Evolutionary conservation across 2,113 vertebrate species (phyloP).

Genomic region (Pterocles orientalis): DNA sequence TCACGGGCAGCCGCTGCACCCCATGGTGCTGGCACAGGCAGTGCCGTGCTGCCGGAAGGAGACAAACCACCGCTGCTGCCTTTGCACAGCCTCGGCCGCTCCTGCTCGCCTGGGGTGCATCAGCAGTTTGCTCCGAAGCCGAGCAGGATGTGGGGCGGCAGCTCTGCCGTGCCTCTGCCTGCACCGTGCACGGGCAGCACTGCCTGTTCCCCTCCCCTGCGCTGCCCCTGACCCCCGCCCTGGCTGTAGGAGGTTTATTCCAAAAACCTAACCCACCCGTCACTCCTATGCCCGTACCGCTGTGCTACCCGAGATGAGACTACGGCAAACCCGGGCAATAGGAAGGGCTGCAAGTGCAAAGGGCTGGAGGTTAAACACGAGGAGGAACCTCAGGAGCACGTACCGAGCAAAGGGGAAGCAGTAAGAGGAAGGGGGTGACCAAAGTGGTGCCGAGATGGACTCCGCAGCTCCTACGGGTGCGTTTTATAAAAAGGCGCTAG

Average conservation of each 20-base stretch:
- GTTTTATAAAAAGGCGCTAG: neutral
- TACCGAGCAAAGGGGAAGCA: neutral
- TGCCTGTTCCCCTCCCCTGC: neutral
- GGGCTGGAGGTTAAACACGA: neutral
- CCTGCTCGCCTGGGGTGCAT: accelerated
- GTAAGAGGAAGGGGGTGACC: neutral
- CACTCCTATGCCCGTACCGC: neutral
- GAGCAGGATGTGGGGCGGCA: neutral
- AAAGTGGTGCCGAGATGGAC: neutral
- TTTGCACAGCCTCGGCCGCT: neutral
- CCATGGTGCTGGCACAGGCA: neutral
- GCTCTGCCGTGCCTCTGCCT: neutral
- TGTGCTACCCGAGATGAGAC: neutral
- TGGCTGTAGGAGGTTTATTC: neutral
- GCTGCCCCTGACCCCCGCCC: neutral
- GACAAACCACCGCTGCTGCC: neutral
- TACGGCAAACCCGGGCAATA: neutral
- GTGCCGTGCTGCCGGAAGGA: neutral
- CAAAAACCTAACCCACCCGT: accelerated
- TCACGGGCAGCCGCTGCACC: neutral
- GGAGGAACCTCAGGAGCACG: neutral
- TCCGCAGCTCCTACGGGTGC: accelerated
- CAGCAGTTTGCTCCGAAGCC: neutral
- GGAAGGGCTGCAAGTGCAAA: neutral
- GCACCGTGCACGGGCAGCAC: neutral